Evolutionary conservation across 2,888 invertebrate species (phyloP), one percentile per base, ranked within the genome.

Genomic region (Tenthredo scrophulariae): DNA sequence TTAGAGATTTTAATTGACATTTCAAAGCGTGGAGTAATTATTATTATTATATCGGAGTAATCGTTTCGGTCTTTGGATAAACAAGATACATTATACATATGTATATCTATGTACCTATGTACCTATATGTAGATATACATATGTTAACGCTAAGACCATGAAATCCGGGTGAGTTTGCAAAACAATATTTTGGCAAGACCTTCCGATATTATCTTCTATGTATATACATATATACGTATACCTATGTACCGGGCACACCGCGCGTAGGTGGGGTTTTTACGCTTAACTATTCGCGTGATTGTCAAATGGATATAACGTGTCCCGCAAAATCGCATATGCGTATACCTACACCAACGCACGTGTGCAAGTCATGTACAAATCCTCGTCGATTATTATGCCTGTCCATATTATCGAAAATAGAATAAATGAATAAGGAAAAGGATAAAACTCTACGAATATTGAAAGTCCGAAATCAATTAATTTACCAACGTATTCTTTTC

Each of bases 181-280:
- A 77, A 77, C 77, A 77, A 77, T 54, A 77, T 77, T 77, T 77
- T 77, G 77, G 77, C 77, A 77, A 54, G n/a, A 77, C 54, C 46
- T 37, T 43, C 22, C 43, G 74, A 74, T 22, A 74, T 22, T 43
- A 74, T 29, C 40, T 13, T 15, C n/a, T 40, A 43, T 6, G 3
- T 18, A 43, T 10, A 7, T 37, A 37, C 7, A 37, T 37, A 37
- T 2, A 13, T 13, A 40, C 40, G 9, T 40, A 22, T n/a, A n/a
- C n/a, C 7, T 54, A 54, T 54, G 6, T 54, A 54, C 54, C 43
- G 74, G 40, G n/a, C 43, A 22, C 26, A 22, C n/a, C 22, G 37
- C 7, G n/a, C 15, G 33, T 33, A 70, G 70, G 70, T n/a, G 62
- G 26, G 62, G 4, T 50, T 18, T n/a, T n/a, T 37, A 58, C 58